Conservation (phyloP, 1,140 invertebrate genomes). For the Meloidogyne floridensis region DNA sequence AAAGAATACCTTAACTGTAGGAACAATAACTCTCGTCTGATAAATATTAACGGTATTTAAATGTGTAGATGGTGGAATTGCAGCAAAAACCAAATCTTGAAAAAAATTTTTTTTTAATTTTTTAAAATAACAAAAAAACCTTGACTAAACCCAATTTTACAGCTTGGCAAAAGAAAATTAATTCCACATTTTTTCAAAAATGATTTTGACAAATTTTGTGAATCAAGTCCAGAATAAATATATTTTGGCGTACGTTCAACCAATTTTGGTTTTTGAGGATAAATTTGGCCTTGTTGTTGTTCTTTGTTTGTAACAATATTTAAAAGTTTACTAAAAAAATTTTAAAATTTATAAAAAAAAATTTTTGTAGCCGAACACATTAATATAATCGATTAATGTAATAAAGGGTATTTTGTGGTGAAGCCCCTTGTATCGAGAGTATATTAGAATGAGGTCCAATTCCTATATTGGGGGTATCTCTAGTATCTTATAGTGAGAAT, state of each 20-base stretch:
- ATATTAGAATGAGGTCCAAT: too few relatives aligned
- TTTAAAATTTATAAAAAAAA: neutral
- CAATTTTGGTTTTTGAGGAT: neutral
- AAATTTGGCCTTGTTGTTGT: neutral
- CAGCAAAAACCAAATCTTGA: conserved; percentile 17
- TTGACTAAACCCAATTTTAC: conserved; percentile 31
- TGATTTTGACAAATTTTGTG: conserved; percentile 1
- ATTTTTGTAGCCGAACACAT: too few relatives aligned
- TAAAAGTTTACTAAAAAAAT: conserved; percentile 25
- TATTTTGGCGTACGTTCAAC: conserved; percentile 22
- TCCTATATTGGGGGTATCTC: too few relatives aligned
- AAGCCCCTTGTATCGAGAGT: too few relatives aligned
- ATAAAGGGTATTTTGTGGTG: too few relatives aligned
- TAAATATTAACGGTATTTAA: conserved; percentile 14
- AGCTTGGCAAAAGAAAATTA: conserved; percentile 3
- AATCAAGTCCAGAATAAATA: neutral
- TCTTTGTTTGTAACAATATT: neutral
- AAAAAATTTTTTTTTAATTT: neutral
- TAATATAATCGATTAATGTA: too few relatives aligned
- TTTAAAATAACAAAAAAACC: conserved; percentile 6
- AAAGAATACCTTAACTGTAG: conserved; percentile 11
- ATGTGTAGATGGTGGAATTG: conserved; percentile 13
- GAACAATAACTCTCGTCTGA: neutral
- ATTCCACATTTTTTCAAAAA: neutral
- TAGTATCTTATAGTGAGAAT: too few relatives aligned